Evolutionary conservation across 2,113 vertebrate species (phyloP).

Genomic region (Craseonycteris thonglongyai): DNA sequence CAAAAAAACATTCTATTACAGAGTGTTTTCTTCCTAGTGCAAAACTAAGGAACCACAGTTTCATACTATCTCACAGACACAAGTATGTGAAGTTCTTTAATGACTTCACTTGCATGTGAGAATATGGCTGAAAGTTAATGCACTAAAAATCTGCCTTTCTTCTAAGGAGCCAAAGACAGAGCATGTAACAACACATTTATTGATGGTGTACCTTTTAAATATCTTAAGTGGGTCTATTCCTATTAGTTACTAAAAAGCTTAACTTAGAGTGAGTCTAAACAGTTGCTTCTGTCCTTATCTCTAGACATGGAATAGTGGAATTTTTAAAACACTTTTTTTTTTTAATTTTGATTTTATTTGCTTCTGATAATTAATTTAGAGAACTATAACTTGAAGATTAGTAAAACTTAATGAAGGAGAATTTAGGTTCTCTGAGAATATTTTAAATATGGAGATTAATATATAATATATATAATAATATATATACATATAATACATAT

Average conservation of each 20-base stretch:
- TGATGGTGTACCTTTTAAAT: background rate
- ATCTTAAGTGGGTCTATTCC: background rate
- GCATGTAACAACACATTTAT: background rate
- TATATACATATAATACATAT: too few relatives aligned
- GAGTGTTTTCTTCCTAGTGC: conserved; percentile 18
- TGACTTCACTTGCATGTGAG: background rate
- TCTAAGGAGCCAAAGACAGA: background rate
- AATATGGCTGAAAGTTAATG: background rate
- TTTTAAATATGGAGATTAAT: conserved; percentile 26
- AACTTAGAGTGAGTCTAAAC: background rate
- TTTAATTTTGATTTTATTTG: conserved; percentile 22
- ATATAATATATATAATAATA: background rate
- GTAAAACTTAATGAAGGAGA: conserved; percentile 34
- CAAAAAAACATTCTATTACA: background rate
- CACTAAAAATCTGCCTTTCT: conserved; percentile 6
- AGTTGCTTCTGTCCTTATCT: background rate
- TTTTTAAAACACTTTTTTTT: conserved; percentile 40
- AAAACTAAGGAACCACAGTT: conserved; percentile 31
- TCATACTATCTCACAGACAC: background rate
- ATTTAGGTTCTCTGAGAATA: conserved; percentile 7
- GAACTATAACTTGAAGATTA: background rate
- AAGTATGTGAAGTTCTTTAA: background rate
- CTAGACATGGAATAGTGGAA: background rate
- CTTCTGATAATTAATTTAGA: conserved; percentile 28
- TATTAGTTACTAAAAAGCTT: background rate